Percentiles rank a stretch among this genome's conserved stretches.
These are phyloP conservation scores for Psittacara wagleri DNA, from an alignment of 2,113 vertebrate species.

Conservation along the genomic window DNA sequence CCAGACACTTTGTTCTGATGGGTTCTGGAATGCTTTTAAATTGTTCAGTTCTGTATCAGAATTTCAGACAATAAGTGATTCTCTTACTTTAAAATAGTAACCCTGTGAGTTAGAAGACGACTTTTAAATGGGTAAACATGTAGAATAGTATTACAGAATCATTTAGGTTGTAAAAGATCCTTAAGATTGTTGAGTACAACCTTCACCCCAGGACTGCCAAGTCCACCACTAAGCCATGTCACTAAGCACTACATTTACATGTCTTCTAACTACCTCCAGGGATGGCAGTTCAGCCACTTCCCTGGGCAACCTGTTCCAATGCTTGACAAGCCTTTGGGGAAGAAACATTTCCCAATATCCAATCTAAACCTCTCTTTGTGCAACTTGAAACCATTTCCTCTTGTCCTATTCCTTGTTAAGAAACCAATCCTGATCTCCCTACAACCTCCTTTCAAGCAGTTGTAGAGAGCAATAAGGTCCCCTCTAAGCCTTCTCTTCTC, in stretches of 20 bases:
- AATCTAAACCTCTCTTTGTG: neutral
- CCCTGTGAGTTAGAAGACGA: neutral
- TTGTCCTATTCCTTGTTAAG: neutral
- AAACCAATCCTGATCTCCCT: neutral
- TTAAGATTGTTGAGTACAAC: neutral
- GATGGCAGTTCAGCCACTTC: neutral
- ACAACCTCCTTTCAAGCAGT: neutral
- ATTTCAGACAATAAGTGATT: neutral
- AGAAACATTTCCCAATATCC: neutral
- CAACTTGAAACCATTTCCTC: neutral
- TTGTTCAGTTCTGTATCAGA: neutral
- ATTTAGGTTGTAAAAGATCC: neutral
- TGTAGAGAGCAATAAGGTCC: neutral
- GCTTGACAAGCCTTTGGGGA: neutral
- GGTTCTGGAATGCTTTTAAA: neutral
- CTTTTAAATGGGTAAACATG: neutral
- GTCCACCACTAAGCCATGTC: neutral
- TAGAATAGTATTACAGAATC: neutral
- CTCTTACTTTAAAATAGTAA: neutral
- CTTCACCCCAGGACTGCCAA: neutral
- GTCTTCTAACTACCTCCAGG: neutral
- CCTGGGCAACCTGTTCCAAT: neutral
- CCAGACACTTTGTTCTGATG: neutral
- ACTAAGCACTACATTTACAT: neutral
- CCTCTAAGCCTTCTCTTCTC: neutral